phyloP scores from a whole-genome alignment of 2,888 invertebrate genomes.

The Calliphora vomitoria region DNA sequence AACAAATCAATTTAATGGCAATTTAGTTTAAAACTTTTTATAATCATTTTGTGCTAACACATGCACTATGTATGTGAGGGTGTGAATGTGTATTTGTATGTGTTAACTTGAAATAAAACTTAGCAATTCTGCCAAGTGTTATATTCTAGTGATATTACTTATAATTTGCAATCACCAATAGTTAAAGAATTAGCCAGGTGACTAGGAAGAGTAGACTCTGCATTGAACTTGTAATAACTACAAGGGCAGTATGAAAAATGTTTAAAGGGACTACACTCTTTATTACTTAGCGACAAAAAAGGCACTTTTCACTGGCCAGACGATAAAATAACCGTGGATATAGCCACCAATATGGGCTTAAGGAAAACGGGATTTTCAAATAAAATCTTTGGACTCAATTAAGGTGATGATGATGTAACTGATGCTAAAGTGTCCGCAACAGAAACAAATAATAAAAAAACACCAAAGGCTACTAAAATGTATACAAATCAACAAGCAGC shows the following conservation, averaged over 20 bases:
- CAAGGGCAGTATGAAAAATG: no score
- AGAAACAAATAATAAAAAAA: neutral
- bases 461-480: slow-evolving; percentile 20
- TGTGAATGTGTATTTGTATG: neutral
- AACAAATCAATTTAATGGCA: slow-evolving; percentile 12
- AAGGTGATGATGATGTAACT: slow-evolving; percentile 72
- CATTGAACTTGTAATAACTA: no score
- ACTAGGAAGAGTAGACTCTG: no score
- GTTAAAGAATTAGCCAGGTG: no score
- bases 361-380: slow-evolving; percentile 89
- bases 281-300: no score
- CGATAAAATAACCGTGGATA: slow-evolving; percentile 86
- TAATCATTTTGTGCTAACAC: neutral
- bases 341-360: slow-evolving; percentile 89
- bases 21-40: neutral
- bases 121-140: no score
- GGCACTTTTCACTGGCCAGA: no score
- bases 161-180: no score
- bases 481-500: neutral
- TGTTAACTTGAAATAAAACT: neutral
- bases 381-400: slow-evolving; percentile 85
- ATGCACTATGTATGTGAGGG: neutral
- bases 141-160: no score
- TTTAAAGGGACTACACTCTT: no score
- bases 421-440: slow-evolving; percentile 32